phyloP scores from a whole-genome alignment of 2,888 invertebrate genomes.

The Bugula neritina region DNA sequence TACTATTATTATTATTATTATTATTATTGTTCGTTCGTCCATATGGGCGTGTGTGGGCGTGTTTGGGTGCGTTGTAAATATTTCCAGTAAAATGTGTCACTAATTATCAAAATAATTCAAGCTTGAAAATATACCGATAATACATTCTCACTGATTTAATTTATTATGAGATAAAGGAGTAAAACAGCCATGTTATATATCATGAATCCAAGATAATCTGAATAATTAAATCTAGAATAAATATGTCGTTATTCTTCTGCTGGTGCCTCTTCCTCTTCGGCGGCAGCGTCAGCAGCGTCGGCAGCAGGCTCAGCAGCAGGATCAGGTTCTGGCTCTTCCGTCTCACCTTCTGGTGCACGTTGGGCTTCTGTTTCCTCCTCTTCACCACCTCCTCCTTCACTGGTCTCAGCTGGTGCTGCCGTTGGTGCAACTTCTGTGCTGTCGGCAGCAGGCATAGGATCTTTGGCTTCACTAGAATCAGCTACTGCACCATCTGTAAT shows the following conservation, averaged over 20 bases:
- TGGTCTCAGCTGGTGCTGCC: constrained; percentile 5
- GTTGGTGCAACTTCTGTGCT: not conserved
- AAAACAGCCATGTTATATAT: too few species aligned
- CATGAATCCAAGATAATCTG: too few species aligned
- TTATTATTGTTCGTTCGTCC: too few species aligned
- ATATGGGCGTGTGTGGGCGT: too few species aligned
- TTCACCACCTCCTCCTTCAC: constrained; percentile 3
- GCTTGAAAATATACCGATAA: too few species aligned
- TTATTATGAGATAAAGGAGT: too few species aligned
- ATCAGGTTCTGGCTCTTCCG: constrained; percentile 7
- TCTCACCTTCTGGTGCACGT: not conserved
- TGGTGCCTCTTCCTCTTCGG: constrained; percentile 22
- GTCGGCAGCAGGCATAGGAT: not conserved
- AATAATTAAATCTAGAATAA: too few species aligned
- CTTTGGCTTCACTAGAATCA: not conserved
- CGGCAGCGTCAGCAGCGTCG: constrained; percentile 23
- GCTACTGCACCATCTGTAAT: not conserved
- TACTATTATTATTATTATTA: too few species aligned
- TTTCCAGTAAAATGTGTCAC: too few species aligned
- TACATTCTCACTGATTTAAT: too few species aligned
- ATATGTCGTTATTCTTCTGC: constrained; percentile 27
- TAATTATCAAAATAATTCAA: too few species aligned
- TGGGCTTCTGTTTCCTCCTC: constrained; percentile 13
- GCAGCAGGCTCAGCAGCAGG: constrained; percentile 22
- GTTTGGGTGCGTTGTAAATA: too few species aligned